A percentile compares a stretch with the other conserved stretches of the same genome.
phyloP scores from a whole-genome alignment of 2,797 vertebrate genomes.

The Rhynchotus rufescens region DNA sequence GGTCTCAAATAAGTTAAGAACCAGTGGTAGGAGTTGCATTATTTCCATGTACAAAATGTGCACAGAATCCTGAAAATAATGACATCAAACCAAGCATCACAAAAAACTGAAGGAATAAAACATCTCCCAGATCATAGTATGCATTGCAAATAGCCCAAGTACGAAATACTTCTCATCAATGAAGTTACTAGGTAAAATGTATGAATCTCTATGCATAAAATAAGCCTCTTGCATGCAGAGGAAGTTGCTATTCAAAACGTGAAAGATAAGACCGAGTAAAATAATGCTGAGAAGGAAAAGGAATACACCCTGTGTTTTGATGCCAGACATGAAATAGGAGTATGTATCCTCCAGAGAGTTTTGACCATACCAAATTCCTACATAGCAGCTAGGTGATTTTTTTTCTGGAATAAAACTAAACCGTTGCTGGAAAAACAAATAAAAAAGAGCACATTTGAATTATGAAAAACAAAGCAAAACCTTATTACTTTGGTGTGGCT shows the following conservation, averaged over 20 bases:
- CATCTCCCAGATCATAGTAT: not conserved
- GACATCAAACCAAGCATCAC: not conserved
- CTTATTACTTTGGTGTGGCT: not conserved
- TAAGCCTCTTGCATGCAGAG: not conserved
- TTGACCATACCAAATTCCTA: not conserved
- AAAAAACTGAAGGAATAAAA: not conserved
- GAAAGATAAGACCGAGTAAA: not conserved
- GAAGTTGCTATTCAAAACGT: not conserved
- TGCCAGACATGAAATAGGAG: not conserved
- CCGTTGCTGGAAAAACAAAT: not conserved
- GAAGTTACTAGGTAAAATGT: not conserved
- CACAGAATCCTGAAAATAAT: not conserved
- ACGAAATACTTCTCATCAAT: not conserved
- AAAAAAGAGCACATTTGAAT: not conserved
- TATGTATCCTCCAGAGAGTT: not conserved
- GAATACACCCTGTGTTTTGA: not conserved
- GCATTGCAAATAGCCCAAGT: not conserved
- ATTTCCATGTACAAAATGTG: not conserved
- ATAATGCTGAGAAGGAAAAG: not conserved
- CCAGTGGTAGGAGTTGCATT: not conserved
- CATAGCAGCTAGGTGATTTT: not conserved
- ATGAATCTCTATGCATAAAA: not conserved
- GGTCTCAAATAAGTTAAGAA: not conserved
- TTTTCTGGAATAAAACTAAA: not conserved
- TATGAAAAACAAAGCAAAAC: not conserved